Evolutionary conservation across 2,888 invertebrate species (phyloP), one percentile per base, ranked within the genome.

Genomic region (Athripsodes cinereus): DNA sequence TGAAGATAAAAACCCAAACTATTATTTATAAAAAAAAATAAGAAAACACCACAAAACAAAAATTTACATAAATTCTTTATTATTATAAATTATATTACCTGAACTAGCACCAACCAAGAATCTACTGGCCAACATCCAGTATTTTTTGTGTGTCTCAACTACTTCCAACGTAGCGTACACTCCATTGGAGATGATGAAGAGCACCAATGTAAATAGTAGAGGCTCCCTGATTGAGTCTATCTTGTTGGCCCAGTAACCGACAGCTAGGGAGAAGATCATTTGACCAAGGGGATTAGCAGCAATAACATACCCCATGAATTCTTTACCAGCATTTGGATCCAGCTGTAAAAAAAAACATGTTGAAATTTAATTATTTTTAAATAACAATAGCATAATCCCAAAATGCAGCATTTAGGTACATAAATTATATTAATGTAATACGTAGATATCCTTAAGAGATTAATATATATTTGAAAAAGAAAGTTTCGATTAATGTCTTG

Each of bases 281-380:
- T 93, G 92, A 1, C 88, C 92, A 61, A 92, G 79, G 13, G 93
- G 92, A 77, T 92, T 91, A 22, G 91, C 90, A 34, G 90, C 92
- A 53, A 92, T 90, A 52, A 91, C 85, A 66, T 86, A 81, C 5
- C 92, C 92, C 81, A 92, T 85, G 68, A 88, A 87, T 73, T 88
- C 90, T 71, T 92, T 92, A 64, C 86, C 86, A 5, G 90, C 86
- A 22, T 80, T 81, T 55, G 86, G 85, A 73, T 92, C 90, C 73
- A 92, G 74, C 92, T 92, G 75, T 57, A 80, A 75, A 58, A 64
- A 22, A 26, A 44, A 44, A 53, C 5, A n/a, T n/a, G n/a, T n/a
- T n/a, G n/a, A n/a, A n/a, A n/a, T n/a, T n/a, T n/a, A n/a, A n/a
- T n/a, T n/a, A n/a, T n/a, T n/a, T n/a, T n/a, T n/a, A n/a, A n/a